Conservation (phyloP, 2,113 vertebrate genomes). For the Mustela nigripes region DNA sequence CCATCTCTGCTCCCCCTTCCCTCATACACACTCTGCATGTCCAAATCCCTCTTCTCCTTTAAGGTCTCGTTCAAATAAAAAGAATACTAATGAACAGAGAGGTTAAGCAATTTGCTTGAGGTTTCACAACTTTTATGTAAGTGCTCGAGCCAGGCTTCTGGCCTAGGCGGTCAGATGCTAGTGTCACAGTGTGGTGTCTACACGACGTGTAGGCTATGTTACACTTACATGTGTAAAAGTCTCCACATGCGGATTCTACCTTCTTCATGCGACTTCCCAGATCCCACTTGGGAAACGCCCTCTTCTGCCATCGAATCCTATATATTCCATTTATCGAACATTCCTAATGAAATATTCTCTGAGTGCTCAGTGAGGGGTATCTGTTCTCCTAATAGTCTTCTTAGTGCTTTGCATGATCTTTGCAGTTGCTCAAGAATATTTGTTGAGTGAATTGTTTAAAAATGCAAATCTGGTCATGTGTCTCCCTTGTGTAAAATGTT, state of each 20-base stretch:
- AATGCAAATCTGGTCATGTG: background rate
- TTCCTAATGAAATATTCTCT: background rate
- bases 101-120: background rate
- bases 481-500: constrained; percentile 38
- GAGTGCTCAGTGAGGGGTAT: background rate
- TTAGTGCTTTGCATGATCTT: background rate
- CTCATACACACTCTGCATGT: background rate
- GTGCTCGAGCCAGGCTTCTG: background rate
- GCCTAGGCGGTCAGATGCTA: background rate
- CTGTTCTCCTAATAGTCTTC: background rate
- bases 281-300: background rate
- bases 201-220: background rate
- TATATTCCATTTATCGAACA: background rate
- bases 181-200: background rate
- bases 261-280: background rate
- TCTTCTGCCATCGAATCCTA: background rate
- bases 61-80: constrained; percentile 14
- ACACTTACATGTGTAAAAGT: background rate
- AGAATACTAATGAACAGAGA: background rate
- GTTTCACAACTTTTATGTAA: background rate
- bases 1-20: background rate
- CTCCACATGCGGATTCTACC: background rate
- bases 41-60: constrained; percentile 10
- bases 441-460: background rate
- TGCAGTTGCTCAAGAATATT: background rate